These are phyloP conservation scores for Torymus aiolomorphi DNA, from an alignment of 2,888 invertebrate species.

Conservation along the genomic window DNA sequence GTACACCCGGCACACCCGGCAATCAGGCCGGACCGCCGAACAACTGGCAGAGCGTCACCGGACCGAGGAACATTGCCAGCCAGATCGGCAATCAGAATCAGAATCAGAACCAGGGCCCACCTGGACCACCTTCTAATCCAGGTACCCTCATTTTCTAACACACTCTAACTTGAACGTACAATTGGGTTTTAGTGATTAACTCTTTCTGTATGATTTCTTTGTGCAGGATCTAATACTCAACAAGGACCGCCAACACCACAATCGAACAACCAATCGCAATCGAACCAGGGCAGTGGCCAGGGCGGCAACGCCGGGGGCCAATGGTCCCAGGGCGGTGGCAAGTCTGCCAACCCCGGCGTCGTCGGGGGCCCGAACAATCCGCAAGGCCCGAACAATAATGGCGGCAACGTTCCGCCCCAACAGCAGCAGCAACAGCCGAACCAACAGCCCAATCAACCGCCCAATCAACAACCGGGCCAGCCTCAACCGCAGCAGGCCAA, in stretches of 20 bases:
- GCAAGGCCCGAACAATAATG: conserved; percentile 70
- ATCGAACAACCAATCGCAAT: conserved; percentile 72
- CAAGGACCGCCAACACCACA: conserved; percentile 77
- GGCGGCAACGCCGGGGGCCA: conserved; percentile 10
- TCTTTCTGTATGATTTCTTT: conserved; percentile 14
- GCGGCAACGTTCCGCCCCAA: conserved; percentile 20
- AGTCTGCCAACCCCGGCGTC: conserved; percentile 57
- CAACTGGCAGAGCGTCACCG: conserved; percentile 53
- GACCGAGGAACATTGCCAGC: conserved; percentile 41
- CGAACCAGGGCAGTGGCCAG: conserved; percentile 68
- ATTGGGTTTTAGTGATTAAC: conserved; percentile 2
- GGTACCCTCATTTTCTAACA: conserved; percentile 59
- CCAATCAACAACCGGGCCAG: conserved; percentile 59
- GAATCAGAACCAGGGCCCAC: conserved; percentile 70
- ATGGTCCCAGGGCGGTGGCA: conserved; percentile 44
- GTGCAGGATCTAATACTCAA: conserved; percentile 72
- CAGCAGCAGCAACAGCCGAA: conserved; percentile 66
- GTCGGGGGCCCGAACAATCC: conserved; percentile 67
- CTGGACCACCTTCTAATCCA: conserved; percentile 68
- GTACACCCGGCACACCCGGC: conserved; percentile 59
- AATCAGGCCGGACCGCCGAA: conserved; percentile 45
- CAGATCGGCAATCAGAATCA: conserved; percentile 63
- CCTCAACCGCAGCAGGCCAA: conserved; percentile 49
- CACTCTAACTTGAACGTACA: neutral
- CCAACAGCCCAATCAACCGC: conserved; percentile 66